Base-by-base conservation (phyloP, 1,140 invertebrate species). In the Mactra quadrangularis region DNA sequence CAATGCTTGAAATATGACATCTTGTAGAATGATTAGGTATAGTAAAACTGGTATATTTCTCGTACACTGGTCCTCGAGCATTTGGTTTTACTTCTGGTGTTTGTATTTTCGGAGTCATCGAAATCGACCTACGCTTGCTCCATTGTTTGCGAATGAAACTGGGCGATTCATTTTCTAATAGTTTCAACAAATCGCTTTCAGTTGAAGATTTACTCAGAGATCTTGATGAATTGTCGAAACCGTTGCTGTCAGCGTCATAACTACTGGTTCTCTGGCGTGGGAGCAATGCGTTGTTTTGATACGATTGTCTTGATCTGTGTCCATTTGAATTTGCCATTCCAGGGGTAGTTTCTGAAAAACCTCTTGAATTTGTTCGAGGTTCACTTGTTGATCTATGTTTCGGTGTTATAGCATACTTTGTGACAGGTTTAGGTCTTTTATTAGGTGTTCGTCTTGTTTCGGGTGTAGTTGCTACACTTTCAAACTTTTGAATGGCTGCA, bases 121-220 rank as follows among this genome's bases (percentile, higher is more conserved):
- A 68, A 3, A 47, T 53, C 0, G 60, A 68, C 25, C 76, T 78
- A 17, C 60, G 60, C 33, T 47, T 76, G 33, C 60, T 68, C 76
- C 76, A 78, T 35, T 78, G 60, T 57, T 31, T 66, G 17, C 76
- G 76, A 25, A 78, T 78, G 11, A 62, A 68, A 35, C 62, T 78
- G 3, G 60, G 38, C 2, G 60, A 66, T 68, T 66, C 60, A 22
- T 41, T 78, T 33, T 27, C 47, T 13, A 76, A 41, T 13, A 76
- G 41, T n/a, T 76, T 60, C 4, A 60, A 25, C 11, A 76, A 55
- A 31, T 76, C 74, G 33, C 59, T 62, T 50, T 76, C 74, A 4
- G 74, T 76, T 19, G 35, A 76, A 13, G 74, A 76, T 52, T 45
- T 76, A 13, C 38, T 3, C 22, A 76, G 31, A 27, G 13, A 41